A percentile compares a stretch with the other conserved stretches of the same genome.
Conservation (phyloP, 2,113 vertebrate genomes). For the Rhynchomys soricoides region DNA sequence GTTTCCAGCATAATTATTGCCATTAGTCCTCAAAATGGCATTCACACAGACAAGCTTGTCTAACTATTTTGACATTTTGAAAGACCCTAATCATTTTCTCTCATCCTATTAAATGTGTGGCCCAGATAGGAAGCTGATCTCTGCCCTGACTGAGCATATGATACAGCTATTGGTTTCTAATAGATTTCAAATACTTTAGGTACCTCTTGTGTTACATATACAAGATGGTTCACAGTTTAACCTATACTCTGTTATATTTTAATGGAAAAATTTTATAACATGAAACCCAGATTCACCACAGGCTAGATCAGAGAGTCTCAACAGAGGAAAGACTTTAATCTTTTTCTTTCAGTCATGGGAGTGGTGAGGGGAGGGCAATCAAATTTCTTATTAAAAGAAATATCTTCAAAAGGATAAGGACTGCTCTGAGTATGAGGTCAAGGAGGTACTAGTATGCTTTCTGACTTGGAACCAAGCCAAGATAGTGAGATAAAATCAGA, state of each 20-base stretch:
- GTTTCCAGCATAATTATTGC: slow-evolving; percentile 49
- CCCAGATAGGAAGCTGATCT: background rate
- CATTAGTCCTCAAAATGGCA: slow-evolving; percentile 62
- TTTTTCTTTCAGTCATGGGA: background rate
- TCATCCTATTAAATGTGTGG: slow-evolving; percentile 28
- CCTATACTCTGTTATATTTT: background rate
- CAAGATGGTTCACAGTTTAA: background rate
- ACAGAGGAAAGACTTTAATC: background rate
- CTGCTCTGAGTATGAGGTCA: background rate
- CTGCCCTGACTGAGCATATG: background rate
- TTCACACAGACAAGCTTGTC: background rate
- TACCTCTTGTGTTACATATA: background rate
- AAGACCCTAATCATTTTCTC: slow-evolving; percentile 21
- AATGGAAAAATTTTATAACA: background rate
- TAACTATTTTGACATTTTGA: slow-evolving; percentile 64
- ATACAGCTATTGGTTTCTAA: slow-evolving; percentile 32
- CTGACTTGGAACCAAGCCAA: background rate
- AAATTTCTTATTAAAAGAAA: background rate
- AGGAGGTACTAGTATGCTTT: background rate
- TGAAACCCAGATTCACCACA: background rate
- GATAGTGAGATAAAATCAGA: background rate
- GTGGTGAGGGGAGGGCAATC: background rate
- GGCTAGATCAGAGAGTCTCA: background rate
- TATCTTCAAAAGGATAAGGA: background rate
- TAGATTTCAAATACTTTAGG: background rate